These are phyloP conservation scores for Paraescarpia echinospica DNA, from an alignment of 1,140 invertebrate genomes.

Conservation along the genomic window DNA sequence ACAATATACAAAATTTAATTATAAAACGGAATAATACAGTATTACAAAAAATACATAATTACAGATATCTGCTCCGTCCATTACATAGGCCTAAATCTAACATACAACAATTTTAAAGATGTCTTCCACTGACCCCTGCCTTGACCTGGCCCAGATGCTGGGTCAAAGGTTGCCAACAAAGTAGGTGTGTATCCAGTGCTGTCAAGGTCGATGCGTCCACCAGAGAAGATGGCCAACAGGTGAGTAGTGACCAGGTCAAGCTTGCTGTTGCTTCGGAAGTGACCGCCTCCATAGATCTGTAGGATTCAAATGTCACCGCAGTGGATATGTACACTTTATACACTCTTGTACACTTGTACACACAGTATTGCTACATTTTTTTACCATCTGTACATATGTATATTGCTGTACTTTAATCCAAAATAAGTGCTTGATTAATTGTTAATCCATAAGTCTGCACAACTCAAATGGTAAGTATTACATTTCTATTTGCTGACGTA, in stretches of 20 bases:
- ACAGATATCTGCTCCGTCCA: too few species aligned
- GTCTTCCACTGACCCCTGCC: slow-evolving; percentile 28
- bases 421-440: too few species aligned
- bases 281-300: slow-evolving; percentile 41
- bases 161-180: neutral
- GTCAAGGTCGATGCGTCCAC: slow-evolving; percentile 40
- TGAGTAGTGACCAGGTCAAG: slow-evolving; percentile 38
- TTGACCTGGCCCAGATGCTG: slow-evolving; percentile 27
- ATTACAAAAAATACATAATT: too few species aligned
- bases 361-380: too few species aligned
- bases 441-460: slow-evolving; percentile 29
- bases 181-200: slow-evolving; percentile 31
- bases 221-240: slow-evolving; percentile 43
- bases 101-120: neutral
- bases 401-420: too few species aligned
- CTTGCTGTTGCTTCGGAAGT: slow-evolving; percentile 37
- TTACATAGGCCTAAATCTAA: too few species aligned
- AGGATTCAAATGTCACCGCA: neutral
- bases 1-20: too few species aligned
- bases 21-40: too few species aligned
- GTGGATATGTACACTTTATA: too few species aligned
- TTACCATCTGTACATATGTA: too few species aligned
- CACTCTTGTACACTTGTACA: too few species aligned
- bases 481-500: too few species aligned
- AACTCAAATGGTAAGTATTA: neutral